These are phyloP conservation scores for Oscheius sp. DNA, from an alignment of 2,888 invertebrate genomes.

Conservation along the genomic window DNA sequence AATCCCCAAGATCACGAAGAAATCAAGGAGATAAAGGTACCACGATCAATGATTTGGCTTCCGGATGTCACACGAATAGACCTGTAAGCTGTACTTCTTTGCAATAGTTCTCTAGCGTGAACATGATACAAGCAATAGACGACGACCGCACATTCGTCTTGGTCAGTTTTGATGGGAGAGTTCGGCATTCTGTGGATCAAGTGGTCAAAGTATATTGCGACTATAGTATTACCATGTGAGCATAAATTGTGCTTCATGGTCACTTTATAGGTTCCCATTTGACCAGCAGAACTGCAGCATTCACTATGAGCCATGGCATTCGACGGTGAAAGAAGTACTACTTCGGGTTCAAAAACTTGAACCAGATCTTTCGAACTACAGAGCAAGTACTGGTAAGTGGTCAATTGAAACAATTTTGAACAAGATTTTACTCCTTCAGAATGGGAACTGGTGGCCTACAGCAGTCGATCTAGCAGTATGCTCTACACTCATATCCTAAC, in stretches of 20 bases:
- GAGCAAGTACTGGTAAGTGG: conserved; percentile 20
- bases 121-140: conserved; percentile 20
- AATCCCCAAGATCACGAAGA: conserved; percentile 17
- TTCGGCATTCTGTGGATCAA: conserved; percentile 29
- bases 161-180: conserved; percentile 3
- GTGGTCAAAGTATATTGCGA: conserved; percentile 29
- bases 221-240: conserved; percentile 28
- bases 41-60: conserved; percentile 29
- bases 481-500: conserved; percentile 5
- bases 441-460: conserved; percentile 20
- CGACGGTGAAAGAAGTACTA: conserved; percentile 20
- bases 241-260: neutral
- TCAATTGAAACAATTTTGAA: neutral
- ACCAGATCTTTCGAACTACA: conserved; percentile 27
- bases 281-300: conserved; percentile 32
- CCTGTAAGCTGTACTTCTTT: neutral
- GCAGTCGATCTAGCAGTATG: conserved; percentile 17
- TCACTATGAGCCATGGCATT: conserved; percentile 35
- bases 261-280: conserved; percentile 23
- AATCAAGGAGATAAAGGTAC: conserved; percentile 25
- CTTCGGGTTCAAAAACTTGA: neutral
- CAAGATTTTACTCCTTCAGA: conserved; percentile 5
- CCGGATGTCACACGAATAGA: conserved; percentile 33
- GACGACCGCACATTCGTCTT: conserved; percentile 29
- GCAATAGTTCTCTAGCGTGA: neutral